Evolutionary conservation across 2,888 invertebrate genomes (phyloP), one percentile per base, ranked within the genome.

Genomic region (Stenotaenia linearis): DNA sequence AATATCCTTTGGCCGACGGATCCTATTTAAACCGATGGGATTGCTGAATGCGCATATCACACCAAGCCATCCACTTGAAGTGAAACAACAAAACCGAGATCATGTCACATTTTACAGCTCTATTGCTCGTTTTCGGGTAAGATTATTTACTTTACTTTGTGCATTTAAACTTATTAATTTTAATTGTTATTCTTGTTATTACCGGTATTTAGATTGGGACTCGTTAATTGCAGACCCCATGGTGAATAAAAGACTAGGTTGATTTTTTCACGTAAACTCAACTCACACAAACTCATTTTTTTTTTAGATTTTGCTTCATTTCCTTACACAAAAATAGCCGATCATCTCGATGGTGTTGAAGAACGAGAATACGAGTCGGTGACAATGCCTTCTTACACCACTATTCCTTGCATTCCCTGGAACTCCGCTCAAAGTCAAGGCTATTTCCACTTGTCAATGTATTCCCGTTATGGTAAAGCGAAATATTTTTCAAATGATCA

Each of bases 351-450:
- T 37, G 75, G 75, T 12, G n/a, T 75, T 75, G 75, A 75, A 75
- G 75, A 75, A 37, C 75, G 75, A 1, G 75, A 35, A 37, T 75
- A 75, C 32, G 28, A 28, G n/a, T 12, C 75, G 1, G 0, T 75
- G 18, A 32, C n/a, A 21, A 12, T 75, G 32, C 75, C 75, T 6
- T 75, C 75, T 0, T 75, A 75, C 9, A 32, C 32, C 32, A 18
- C 75, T 0, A n/a, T 75, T 2, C 18, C 35, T 21, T 75, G 75
- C 18, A n/a, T 75, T 9, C 21, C 32, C 7, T 35, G 32, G 35
- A 75, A 75, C 7, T 10, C 18, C 21, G 75, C 75, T 32, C 75
- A 75, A 21, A 35, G 21, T 75, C 75, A 75, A 75, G 75, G 75
- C 6, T 75, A 75, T 18, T 75, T 32, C 37, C 75, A 75, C 21